Conservation (phyloP, 2,888 invertebrate species). For the Coelopa pilipes region DNA sequence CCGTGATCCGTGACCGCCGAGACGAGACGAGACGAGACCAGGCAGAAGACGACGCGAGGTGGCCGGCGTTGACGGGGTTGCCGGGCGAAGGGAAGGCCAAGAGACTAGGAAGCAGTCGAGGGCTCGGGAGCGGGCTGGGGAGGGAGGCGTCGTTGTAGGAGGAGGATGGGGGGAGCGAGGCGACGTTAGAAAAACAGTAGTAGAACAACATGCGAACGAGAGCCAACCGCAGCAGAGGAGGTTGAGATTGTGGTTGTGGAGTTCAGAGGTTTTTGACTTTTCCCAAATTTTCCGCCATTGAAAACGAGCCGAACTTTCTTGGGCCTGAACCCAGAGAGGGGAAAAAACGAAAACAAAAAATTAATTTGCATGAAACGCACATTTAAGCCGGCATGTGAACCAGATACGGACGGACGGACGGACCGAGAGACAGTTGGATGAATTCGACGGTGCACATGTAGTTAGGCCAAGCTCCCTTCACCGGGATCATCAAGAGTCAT, state of each 20-base stretch:
- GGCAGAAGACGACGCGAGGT: neutral
- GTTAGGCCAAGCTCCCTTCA: too few species aligned
- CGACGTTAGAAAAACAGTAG: too few species aligned
- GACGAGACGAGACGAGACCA: too few species aligned
- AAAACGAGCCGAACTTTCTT: conserved; percentile 27
- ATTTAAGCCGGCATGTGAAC: conserved; percentile 22
- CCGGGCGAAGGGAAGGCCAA: neutral
- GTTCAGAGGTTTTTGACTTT: conserved; percentile 30
- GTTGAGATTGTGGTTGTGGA: too few species aligned
- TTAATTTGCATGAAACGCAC: conserved; percentile 28
- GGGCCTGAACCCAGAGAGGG: neutral
- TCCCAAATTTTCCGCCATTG: conserved; percentile 24
- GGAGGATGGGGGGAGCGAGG: too few species aligned
- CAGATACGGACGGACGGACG: neutral
- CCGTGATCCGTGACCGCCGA: conserved; percentile 24
- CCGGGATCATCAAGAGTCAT: too few species aligned
- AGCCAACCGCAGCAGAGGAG: too few species aligned
- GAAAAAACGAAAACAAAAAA: conserved; percentile 2
- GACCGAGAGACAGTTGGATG: neutral
- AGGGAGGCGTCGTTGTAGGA: too few species aligned
- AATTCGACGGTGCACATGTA: too few species aligned
- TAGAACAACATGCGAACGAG: too few species aligned
- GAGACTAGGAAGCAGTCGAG: neutral
- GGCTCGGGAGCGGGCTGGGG: too few species aligned
- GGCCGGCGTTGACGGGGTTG: too few species aligned